Base-by-base conservation (phyloP, 2,797 vertebrate species). In the Peromyscus eremicus region DNA sequence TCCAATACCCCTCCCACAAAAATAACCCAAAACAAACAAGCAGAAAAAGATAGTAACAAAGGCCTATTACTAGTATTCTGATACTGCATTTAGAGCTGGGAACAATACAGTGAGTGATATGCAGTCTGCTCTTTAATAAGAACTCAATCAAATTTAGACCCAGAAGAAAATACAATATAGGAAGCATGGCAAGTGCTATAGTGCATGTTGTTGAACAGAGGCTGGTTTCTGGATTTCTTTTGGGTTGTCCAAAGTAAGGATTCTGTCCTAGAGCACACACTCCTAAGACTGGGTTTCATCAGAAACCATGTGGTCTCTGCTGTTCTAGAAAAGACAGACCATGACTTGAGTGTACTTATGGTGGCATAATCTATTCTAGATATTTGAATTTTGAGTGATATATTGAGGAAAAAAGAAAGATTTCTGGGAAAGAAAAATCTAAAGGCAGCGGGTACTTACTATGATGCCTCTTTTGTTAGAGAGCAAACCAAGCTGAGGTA, bases 361-460 rank as follows among this genome's bases (percentile, higher is more conserved):
- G 46, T 68, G 64, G 29, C 0, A 32, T 57, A 68, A 71, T 80
- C 82, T 94, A 37, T 57, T 52, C 4, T 68, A 6, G 23, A 52
- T 89, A 68, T 70, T 94, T 89, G 52, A 85, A 95, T 82, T 91
- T 89, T 46, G 62, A 88, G 49, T 95, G 16, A 3, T 49, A 17
- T 71, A 17, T 21, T 89, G 43, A 34, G 27, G 37, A 55, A 90
- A 80, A 80, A 57, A 37, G 55, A 89, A 90, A 92, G 32, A 83
- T 91, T 95, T 95, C 71, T 95, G 81, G 16, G 52, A 27, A 76
- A 77, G 77, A 57, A 37, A 60, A 7, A 40, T 57, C 83, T 77
- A 77, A 88, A 80, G 87, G 49, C 80, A 40, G 84, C 60, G 75
- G 32, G 43, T 16, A 29, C 21, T 32, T 60, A 8, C 4, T 84